Evolutionary conservation across 1,140 invertebrate genomes (phyloP).

Genomic region (Procambarus virginalis): DNA sequence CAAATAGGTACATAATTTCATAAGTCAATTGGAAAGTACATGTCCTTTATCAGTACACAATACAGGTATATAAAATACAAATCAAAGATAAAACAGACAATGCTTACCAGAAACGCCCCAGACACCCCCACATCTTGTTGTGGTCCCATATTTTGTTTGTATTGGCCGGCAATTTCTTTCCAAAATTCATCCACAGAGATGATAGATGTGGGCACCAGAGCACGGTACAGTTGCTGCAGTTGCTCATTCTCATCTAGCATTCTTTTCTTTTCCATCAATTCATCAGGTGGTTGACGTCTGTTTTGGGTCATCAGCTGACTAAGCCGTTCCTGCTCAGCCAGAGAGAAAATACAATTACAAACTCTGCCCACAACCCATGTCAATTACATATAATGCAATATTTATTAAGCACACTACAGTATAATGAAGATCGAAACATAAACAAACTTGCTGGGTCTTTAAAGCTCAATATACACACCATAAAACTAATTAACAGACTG

Average conservation of each 20-base stretch:
- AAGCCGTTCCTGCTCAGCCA: slow-evolving; percentile 44
- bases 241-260: slow-evolving; percentile 88
- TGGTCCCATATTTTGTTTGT: slow-evolving; percentile 82
- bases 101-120: slow-evolving; percentile 84
- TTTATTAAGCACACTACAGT: too few relatives aligned
- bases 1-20: too few relatives aligned
- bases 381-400: too few relatives aligned
- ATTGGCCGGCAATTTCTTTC: slow-evolving; percentile 86
- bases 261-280: slow-evolving; percentile 88
- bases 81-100: too few relatives aligned
- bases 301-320: slow-evolving; percentile 62
- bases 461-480: too few relatives aligned
- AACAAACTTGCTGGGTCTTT: too few relatives aligned
- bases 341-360: too few relatives aligned
- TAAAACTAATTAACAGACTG: too few relatives aligned
- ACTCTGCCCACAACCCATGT: too few relatives aligned
- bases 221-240: slow-evolving; percentile 89
- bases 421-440: too few relatives aligned
- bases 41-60: too few relatives aligned
- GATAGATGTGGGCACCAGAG: slow-evolving; percentile 94
- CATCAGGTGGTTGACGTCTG: slow-evolving; percentile 62
- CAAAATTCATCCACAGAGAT: slow-evolving; percentile 97
- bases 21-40: too few relatives aligned
- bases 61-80: slow-evolving; percentile 15
- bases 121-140: slow-evolving; percentile 91